Percentiles rank a stretch among this genome's conserved stretches.
These are phyloP conservation scores for Opisthocomus hoazin DNA, from an alignment of 2,113 vertebrate species.

Conservation along the genomic window DNA sequence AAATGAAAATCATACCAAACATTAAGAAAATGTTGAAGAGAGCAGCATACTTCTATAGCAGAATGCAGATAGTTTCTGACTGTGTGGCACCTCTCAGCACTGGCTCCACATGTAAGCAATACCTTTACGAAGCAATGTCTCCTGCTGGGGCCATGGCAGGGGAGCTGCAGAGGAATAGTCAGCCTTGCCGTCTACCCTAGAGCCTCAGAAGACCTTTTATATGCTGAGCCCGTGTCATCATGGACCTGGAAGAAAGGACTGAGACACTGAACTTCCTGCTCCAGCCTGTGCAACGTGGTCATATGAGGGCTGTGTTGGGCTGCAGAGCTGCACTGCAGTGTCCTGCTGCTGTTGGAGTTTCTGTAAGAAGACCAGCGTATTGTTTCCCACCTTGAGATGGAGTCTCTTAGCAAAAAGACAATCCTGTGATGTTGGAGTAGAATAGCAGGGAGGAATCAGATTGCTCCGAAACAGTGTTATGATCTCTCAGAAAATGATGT, in stretches of 20 bases:
- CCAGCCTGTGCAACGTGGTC: not conserved
- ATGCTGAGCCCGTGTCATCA: accelerated
- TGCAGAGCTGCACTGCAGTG: not conserved
- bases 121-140: not conserved
- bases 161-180: not conserved
- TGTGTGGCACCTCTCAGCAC: not conserved
- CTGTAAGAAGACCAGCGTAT: not conserved
- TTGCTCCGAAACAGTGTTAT: not conserved
- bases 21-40: not conserved
- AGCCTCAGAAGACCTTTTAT: not conserved
- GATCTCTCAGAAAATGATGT: not conserved
- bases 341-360: not conserved
- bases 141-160: not conserved
- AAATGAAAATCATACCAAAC: not conserved
- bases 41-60: not conserved
- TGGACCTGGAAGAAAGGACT: not conserved
- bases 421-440: not conserved
- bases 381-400: not conserved
- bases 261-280: not conserved
- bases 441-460: not conserved
- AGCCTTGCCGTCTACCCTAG: not conserved
- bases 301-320: not conserved
- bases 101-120: not conserved
- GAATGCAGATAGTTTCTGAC: not conserved
- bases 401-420: not conserved